phyloP scores from a whole-genome alignment of 2,113 vertebrate genomes.

The Seriola quinqueradiata region DNA sequence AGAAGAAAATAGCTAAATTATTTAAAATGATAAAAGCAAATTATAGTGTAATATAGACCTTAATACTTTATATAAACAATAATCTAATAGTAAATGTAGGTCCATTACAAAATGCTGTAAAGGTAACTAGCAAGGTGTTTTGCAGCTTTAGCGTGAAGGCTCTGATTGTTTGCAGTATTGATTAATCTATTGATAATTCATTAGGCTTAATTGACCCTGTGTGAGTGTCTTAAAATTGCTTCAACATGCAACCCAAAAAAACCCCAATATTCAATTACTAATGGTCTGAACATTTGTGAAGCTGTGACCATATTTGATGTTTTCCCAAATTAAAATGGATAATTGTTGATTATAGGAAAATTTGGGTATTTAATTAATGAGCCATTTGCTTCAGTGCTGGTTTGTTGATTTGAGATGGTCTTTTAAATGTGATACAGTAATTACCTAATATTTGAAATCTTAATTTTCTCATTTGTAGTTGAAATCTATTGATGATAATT shows the following conservation, averaged over 20 bases:
- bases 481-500: background rate
- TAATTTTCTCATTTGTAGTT: background rate
- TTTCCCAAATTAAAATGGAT: background rate
- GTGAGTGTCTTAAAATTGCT: background rate
- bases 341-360: background rate
- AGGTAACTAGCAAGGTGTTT: background rate
- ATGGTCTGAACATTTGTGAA: background rate
- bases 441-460: background rate
- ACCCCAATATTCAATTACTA: background rate
- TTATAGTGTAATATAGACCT: background rate
- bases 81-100: background rate
- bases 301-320: background rate
- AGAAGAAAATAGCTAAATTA: background rate
- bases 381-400: background rate
- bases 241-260: background rate
- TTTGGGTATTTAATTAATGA: background rate
- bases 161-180: slow-evolving; percentile 3
- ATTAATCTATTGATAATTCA: slow-evolving; percentile 10
- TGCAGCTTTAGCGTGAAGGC: background rate
- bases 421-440: background rate
- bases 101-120: background rate
- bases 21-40: background rate
- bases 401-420: background rate
- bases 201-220: slow-evolving; percentile 1
- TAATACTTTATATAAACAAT: background rate